A percentile compares a stretch with the other conserved stretches of the same genome.
Evolutionary conservation across 1,140 invertebrate genomes (phyloP).

Genomic region (Phocides pigmalion): DNA sequence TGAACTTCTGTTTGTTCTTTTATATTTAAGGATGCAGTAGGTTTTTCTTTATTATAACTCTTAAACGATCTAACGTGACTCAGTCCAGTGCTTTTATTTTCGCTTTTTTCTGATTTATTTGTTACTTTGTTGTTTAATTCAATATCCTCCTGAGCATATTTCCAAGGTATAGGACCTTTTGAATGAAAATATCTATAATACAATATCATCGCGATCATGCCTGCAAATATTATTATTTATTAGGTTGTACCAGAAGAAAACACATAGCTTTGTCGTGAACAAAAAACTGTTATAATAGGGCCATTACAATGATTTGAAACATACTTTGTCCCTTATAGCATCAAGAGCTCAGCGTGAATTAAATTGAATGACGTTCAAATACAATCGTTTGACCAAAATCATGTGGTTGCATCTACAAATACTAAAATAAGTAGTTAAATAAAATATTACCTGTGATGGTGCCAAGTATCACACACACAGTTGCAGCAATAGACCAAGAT

Average conservation of each 20-base stretch:
- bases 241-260: no score
- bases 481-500: slow-evolving; percentile 77
- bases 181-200: slow-evolving; percentile 88
- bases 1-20: slow-evolving; percentile 35
- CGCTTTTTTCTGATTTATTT: slow-evolving; percentile 45
- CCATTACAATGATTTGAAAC: no score
- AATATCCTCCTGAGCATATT: slow-evolving; percentile 60
- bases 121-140: slow-evolving; percentile 71
- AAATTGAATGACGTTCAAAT: no score
- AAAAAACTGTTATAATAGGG: no score
- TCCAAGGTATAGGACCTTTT: slow-evolving; percentile 77
- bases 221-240: slow-evolving; percentile 46
- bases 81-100: slow-evolving; percentile 39
- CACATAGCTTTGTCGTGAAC: no score
- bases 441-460: not conserved
- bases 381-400: no score
- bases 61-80: slow-evolving; percentile 69
- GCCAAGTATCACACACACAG: slow-evolving; percentile 82
- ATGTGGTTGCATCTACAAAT: no score
- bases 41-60: slow-evolving; percentile 52
- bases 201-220: slow-evolving; percentile 85
- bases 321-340: no score
- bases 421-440: no score
- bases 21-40: not conserved
- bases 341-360: no score